A percentile compares a stretch with the other conserved stretches of the same genome.
These are phyloP conservation scores for Procavia capensis DNA, from an alignment of 2,113 vertebrate species.

Conservation along the genomic window DNA sequence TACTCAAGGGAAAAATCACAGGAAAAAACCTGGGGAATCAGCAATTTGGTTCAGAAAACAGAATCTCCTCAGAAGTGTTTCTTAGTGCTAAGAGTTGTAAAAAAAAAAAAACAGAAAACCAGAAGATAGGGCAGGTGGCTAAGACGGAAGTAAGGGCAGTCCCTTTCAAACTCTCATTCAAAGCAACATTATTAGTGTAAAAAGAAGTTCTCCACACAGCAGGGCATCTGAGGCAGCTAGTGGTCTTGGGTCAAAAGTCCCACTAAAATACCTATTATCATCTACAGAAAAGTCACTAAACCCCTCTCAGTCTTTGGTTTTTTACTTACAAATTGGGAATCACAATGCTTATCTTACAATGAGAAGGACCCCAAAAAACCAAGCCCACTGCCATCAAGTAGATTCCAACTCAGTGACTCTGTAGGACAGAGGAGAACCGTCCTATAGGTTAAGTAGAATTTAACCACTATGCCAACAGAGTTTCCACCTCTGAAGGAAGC, in stretches of 20 bases:
- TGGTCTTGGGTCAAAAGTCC: not conserved
- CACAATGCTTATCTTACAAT: slow-evolving; percentile 1
- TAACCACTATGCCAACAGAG: too few relatives aligned
- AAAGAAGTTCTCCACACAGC: not conserved
- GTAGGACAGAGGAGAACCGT: too few relatives aligned
- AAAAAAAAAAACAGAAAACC: too few relatives aligned
- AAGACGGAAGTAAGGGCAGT: not conserved
- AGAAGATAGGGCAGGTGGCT: not conserved
- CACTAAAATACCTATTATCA: not conserved
- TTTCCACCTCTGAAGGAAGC: too few relatives aligned
- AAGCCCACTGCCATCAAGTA: too few relatives aligned
- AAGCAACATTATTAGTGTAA: not conserved
- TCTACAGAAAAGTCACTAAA: not conserved
- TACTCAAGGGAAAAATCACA: not conserved
- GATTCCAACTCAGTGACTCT: too few relatives aligned
- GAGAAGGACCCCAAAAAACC: too few relatives aligned
- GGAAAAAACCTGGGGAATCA: not conserved
- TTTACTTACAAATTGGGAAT: not conserved
- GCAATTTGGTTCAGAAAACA: not conserved
- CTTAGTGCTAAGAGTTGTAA: not conserved
- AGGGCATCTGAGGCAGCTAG: not conserved
- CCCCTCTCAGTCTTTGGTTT: not conserved
- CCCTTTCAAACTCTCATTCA: not conserved
- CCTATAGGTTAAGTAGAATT: too few relatives aligned
- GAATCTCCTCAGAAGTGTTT: not conserved